Evolutionary conservation across 37 sponge, comb jelly and placozoan species (phyloP), one percentile per base, ranked within the genome.

Genomic region (Dysidea cf. avara): DNA sequence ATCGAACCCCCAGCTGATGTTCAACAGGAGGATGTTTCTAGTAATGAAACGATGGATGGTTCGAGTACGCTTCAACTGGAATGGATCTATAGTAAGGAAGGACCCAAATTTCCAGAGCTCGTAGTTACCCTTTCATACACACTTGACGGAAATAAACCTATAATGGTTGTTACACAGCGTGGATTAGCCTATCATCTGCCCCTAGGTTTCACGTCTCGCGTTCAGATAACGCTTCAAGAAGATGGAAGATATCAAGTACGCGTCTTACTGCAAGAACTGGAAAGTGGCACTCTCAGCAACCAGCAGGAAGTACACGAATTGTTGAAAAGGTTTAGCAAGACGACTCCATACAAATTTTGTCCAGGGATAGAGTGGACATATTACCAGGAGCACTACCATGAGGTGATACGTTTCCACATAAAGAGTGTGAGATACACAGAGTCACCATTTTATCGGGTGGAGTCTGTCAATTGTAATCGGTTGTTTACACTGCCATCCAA

Each of bases 291-390:
- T 28, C 57, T 73, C 25, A 14, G 26, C 30, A 31, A 60, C 35
- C 9, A 2, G 57, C 49, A 73, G 37, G 60, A 73, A 9, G 57
- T 47, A 22, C 47, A 60, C 7, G 40, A 24, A 39, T 40, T 73
- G 35, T 59, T 60, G 57, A 47, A 38, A 12, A 39, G 39, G 49
- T n/a, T 56, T 59, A 5, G 47, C 12, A 49, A 21, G 17, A 73
- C 17, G 37, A 37, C 49, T 36, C 31, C 47, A 7, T 76, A 76
- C 65, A 76, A 76, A 36, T 76, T 76, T 33, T 76, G 77, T 64
- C 77, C 77, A 52, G 66, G 77, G 38, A 39, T 73, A 11, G 48
- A 73, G 18, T 39, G 56, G n/a, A 18, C 33, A 24, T 20, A 4
- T 5, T 50, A 63, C 39, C 22, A 74, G 14, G 51, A 50, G 20